Evolutionary conservation across 2,113 vertebrate species (phyloP).

Genomic region (Donacobius atricapilla): DNA sequence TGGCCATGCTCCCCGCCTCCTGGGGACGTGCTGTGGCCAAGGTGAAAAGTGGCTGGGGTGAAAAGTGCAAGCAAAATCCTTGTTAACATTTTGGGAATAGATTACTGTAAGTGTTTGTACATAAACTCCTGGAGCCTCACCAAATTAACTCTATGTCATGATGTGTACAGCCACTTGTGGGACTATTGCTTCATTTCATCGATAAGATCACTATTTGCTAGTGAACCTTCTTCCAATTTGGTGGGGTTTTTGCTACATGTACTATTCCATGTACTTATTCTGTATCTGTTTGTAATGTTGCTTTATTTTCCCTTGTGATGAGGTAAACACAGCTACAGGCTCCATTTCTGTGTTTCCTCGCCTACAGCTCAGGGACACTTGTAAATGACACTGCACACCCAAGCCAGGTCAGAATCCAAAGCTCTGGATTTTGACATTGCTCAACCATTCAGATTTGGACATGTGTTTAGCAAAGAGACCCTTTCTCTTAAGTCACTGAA

Average conservation of each 20-base stretch:
- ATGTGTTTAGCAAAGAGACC: background rate
- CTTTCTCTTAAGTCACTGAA: background rate
- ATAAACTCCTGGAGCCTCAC: background rate
- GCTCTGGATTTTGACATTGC: background rate
- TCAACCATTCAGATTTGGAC: background rate
- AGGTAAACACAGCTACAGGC: background rate
- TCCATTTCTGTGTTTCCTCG: background rate
- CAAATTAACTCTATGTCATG: background rate
- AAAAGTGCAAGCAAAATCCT: background rate
- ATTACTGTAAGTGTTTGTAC: background rate
- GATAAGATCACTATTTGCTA: background rate
- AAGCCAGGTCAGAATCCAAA: background rate
- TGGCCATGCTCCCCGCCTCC: accelerated
- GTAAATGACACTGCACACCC: background rate
- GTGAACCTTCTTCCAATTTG: background rate
- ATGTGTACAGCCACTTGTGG: background rate
- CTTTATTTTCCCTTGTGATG: background rate
- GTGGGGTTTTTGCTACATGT: background rate
- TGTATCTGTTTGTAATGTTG: background rate
- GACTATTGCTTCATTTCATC: background rate
- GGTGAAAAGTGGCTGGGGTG: background rate
- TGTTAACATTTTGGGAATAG: background rate
- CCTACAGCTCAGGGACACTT: background rate
- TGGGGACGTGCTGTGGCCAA: accelerated
- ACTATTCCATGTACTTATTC: background rate